Evolutionary conservation across 2,113 vertebrate genomes (phyloP), one percentile per base, ranked within the genome.

Genomic region (Hirundichthys speculiger): DNA sequence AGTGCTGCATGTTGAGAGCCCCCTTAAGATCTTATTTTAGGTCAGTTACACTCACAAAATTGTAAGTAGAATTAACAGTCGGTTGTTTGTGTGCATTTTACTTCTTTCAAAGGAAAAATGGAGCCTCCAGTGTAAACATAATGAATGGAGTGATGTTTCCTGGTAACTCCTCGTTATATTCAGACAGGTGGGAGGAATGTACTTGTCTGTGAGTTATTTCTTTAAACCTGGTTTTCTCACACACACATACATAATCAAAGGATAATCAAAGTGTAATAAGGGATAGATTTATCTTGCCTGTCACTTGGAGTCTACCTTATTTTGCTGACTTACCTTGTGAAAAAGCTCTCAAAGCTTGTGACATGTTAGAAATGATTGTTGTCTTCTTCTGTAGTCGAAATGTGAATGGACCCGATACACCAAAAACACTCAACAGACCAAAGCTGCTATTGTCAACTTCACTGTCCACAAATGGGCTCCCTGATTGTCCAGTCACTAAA

Each of bases 101-200:
- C 51, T 58, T 79, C 20, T 81, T 71, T 78, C n/a, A 4, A 74
- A 98, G 96, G 91, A 98, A 99, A 93, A 97, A 94, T 80, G 95
- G 90, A 79, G 93, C 94, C 40, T 93, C 83, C 84, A 95, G 93
- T 91, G 91, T 96, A 88, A 98, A 94, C 91, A 91, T 94, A 85
- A 94, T 98, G 95, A 99, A 98, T 86, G 96, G 96, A 80, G 95
- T 97, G 82, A 97, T 97, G 96, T 96, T 97, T 88, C 94, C 95
- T 80, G 95, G 95, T 69, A 96, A 93, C 82, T 93, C 96, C 25
- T 92, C 94, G 73, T 88, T 90, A 68, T 96, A 95, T 88, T 90
- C 95, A 77, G 95, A 98, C 66, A 96, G 96, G 97, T 98, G 72
- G 88, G 92, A 47, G 41, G 58, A 57, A 68, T 42, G 62, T 41